Conservation (phyloP, 2,797 vertebrate species). For the Acipenser ruthenus region DNA sequence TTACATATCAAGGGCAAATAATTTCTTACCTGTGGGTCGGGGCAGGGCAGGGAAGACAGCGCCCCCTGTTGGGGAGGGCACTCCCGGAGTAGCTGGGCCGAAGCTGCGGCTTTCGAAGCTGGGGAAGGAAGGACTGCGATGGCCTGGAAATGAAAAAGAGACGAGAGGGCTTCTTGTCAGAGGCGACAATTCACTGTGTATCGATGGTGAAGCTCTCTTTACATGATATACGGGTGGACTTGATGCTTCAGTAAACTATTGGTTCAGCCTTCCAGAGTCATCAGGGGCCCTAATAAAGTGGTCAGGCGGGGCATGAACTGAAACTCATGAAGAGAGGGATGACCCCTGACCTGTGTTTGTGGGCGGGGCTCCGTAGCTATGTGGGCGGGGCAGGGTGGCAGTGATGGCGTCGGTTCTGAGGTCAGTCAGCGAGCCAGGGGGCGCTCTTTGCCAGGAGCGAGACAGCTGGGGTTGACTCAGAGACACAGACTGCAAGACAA, state of each 20-base stretch:
- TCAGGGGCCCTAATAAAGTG: too few species aligned
- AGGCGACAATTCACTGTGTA: too few species aligned
- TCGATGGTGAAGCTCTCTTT: too few species aligned
- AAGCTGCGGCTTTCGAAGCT: slow-evolving; percentile 62
- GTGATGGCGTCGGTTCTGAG: slow-evolving; percentile 74
- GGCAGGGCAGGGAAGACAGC: slow-evolving; percentile 66
- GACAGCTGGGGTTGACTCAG: slow-evolving; percentile 53
- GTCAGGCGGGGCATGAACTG: too few species aligned
- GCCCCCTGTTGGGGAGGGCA: slow-evolving; percentile 48
- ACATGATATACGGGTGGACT: too few species aligned
- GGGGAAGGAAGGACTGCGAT: slow-evolving; percentile 36
- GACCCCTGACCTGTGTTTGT: slow-evolving; percentile 9
- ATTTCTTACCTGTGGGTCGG: slow-evolving; percentile 53
- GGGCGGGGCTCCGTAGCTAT: slow-evolving; percentile 59
- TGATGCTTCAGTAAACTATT: too few species aligned
- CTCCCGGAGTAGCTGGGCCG: slow-evolving; percentile 51
- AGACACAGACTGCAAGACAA: slow-evolving; percentile 35
- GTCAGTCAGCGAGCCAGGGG: slow-evolving; percentile 68
- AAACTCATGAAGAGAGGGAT: too few species aligned
- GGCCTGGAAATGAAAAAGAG: slow-evolving; percentile 36
- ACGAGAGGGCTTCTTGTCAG: neutral
- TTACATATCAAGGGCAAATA: neutral
- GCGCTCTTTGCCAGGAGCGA: slow-evolving; percentile 53
- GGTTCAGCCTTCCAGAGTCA: too few species aligned
- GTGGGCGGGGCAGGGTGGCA: slow-evolving; percentile 63